Evolutionary conservation across 2,797 vertebrate genomes (phyloP).

Genomic region (Diplodus sargus): DNA sequence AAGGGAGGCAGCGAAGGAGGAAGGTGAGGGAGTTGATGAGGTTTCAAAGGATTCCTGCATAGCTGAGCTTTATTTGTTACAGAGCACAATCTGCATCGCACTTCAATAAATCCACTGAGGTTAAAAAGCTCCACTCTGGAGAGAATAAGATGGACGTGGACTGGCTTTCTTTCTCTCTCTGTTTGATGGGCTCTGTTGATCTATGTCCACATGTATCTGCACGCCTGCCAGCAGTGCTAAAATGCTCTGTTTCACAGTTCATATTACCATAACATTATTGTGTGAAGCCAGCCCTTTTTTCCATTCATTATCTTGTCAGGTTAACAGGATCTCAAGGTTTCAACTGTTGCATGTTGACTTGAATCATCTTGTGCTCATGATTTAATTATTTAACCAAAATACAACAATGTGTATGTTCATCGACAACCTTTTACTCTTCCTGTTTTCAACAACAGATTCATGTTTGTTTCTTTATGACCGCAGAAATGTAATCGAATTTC

Average conservation of each 20-base stretch:
- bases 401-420: not conserved
- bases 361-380: not conserved
- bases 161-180: slow-evolving; percentile 22
- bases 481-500: not conserved
- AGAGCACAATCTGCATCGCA: slow-evolving; percentile 52
- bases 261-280: slow-evolving; percentile 27
- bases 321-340: slow-evolving; percentile 6
- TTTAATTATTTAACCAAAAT: slow-evolving; percentile 8
- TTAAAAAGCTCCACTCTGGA: slow-evolving; percentile 45
- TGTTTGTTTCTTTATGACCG: slow-evolving; percentile 16
- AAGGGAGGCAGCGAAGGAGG: slow-evolving; percentile 27
- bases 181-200: slow-evolving; percentile 29
- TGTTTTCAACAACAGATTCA: slow-evolving; percentile 7
- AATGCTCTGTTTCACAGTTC: slow-evolving; percentile 31
- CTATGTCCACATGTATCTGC: slow-evolving; percentile 39
- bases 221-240: slow-evolving; percentile 27
- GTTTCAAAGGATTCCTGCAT: slow-evolving; percentile 75
- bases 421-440: not conserved
- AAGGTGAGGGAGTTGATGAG: slow-evolving; percentile 59
- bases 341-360: not conserved
- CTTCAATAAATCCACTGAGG: slow-evolving; percentile 54
- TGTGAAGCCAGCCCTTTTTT: slow-evolving; percentile 11
- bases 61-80: slow-evolving; percentile 72
- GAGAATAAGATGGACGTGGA: slow-evolving; percentile 34
- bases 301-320: slow-evolving; percentile 40